Evolutionary conservation across 2,888 invertebrate genomes (phyloP), one percentile per base, ranked within the genome.

Genomic region (Taphrorychus bicolor): DNA sequence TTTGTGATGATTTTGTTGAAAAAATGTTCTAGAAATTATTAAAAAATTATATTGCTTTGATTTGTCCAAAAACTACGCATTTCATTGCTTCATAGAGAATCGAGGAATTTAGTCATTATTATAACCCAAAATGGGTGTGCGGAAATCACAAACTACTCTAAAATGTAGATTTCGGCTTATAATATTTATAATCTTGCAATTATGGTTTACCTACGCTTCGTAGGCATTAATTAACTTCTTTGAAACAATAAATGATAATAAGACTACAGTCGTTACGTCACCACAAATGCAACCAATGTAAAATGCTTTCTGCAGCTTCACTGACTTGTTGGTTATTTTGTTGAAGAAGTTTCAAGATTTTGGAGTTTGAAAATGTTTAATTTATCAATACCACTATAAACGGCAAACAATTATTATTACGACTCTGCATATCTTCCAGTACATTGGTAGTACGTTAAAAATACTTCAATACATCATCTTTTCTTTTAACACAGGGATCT

Each of bases 401-500:
- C 32, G 9, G 32, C 32, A 3, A 9, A 11, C 7, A 32, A 32
- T 3, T 11, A 32, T 32, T 32, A 9, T 32, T 1, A 2, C 1
- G 32, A 9, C 32, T 9, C 32, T 11, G 32, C 9, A 11, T 32
- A 32, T n/a, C n/a, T n/a, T n/a, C n/a, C n/a, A n/a, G n/a, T 32
- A 32, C 32, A 7, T 32, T 9, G 32, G 7, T 32, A 3, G 9
- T 3, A 9, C 17, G 4, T 16, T 5, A 5, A 11, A 45, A 57
- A 60, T 24, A 51, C n/a, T 66, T 66, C 60, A 61, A 56, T 60
- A 61, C 57, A 51, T 66, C 61, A 61, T 66, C 66, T 66, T 66
- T 66, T 61, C 41, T 5, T 14, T 41, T 22, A 24, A 60, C 58
- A 60, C 66, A 59, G 62, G 69, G 23, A 24, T 24, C 41, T 52